Percentiles rank a stretch among this genome's conserved stretches.
Conservation (phyloP, 1,140 invertebrate species). For the Zaprionus vittiger region DNA sequence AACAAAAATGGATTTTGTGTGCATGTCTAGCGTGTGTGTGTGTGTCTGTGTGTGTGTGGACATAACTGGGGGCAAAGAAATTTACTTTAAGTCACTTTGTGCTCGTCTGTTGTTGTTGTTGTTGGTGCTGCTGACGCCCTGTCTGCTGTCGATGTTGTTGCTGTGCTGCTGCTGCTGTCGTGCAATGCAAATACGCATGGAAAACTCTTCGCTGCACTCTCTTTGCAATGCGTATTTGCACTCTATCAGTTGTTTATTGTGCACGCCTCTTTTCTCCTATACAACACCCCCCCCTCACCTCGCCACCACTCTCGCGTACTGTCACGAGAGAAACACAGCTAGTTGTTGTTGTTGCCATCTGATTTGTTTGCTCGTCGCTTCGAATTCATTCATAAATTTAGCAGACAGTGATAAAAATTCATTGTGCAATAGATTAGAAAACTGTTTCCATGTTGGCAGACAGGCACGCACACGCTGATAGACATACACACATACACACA, state of each 20-base stretch:
- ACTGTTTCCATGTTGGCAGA: slow-evolving; percentile 23
- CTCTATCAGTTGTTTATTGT: slow-evolving; percentile 25
- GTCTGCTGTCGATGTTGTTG: background rate
- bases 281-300: background rate
- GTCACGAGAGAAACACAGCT: background rate
- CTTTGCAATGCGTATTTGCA: background rate
- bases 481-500: slow-evolving; percentile 22
- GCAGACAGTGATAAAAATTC: slow-evolving; percentile 51
- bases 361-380: slow-evolving; percentile 41
- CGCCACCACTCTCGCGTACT: background rate
- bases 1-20: background rate
- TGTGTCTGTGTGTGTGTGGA: background rate
- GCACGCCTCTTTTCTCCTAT: background rate
- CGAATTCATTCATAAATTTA: slow-evolving; percentile 73
- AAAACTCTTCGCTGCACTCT: background rate
- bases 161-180: background rate
- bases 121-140: background rate
- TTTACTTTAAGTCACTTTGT: slow-evolving; percentile 14
- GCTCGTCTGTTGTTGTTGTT: background rate
- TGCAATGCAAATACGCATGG: background rate
- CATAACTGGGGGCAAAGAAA: slow-evolving; percentile 11
- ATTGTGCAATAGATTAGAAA: slow-evolving; percentile 66
- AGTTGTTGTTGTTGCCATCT: slow-evolving; percentile 20
- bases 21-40: background rate
- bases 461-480: slow-evolving; percentile 15